Conservation (phyloP, 2,797 vertebrate genomes). For the Fistularia commersonii region DNA sequence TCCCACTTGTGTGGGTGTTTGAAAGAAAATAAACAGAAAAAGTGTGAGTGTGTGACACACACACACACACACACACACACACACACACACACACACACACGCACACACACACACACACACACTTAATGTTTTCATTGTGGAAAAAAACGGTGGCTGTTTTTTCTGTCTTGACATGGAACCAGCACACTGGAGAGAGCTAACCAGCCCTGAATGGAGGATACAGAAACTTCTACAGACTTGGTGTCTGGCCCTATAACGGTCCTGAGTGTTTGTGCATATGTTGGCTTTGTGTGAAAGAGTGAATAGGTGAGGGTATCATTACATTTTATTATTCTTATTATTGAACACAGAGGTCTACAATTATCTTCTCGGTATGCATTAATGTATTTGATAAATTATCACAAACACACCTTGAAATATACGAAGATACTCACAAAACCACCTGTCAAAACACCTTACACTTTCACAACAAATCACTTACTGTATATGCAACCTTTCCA, state of each 20-base stretch:
- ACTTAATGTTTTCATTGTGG: conserved; percentile 7
- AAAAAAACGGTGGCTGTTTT: conserved; percentile 15
- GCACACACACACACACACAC: conserved; percentile 9
- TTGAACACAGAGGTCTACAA: conserved; percentile 37
- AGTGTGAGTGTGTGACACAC: conserved; percentile 15
- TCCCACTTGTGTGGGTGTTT: conserved; percentile 18
- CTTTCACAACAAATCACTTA: too few species aligned
- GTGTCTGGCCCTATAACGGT: conserved; percentile 28
- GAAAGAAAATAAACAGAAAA: conserved; percentile 17
- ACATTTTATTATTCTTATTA: conserved; percentile 11
- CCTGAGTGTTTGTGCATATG: conserved; percentile 6
- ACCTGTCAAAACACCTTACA: neutral
- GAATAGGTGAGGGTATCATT: neutral
- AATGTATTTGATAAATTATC: conserved; percentile 16
- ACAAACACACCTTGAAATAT: conserved; percentile 15
- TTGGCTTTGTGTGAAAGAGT: conserved; percentile 4
- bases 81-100: conserved; percentile 6
- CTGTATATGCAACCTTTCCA: too few species aligned
- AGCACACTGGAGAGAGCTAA: conserved; percentile 46
- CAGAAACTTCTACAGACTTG: conserved; percentile 27
- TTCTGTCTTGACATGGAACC: conserved; percentile 37
- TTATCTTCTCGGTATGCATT: conserved; percentile 34
- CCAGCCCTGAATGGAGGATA: conserved; percentile 33
- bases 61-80: conserved; percentile 9
- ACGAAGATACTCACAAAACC: conserved; percentile 17